These are phyloP conservation scores for Platycheirus rosarum DNA, from an alignment of 2,888 invertebrate genomes.

Conservation along the genomic window DNA sequence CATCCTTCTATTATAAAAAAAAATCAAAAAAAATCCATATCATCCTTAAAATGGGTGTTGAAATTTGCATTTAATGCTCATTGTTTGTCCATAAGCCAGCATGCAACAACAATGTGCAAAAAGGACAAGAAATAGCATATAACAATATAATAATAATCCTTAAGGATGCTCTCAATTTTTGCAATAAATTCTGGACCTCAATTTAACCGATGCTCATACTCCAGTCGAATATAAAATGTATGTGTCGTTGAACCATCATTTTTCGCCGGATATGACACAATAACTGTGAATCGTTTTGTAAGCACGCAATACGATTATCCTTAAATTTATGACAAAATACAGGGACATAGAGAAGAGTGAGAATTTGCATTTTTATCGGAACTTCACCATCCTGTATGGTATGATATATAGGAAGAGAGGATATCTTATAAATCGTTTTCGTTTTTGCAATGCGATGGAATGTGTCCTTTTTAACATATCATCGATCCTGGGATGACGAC, in stretches of 20 bases:
- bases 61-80: conserved; percentile 73
- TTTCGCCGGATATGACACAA: conserved; percentile 69
- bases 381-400: conserved; percentile 15
- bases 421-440: conserved; percentile 39
- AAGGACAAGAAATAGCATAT: conserved; percentile 1
- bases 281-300: conserved; percentile 74
- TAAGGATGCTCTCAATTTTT: conserved; percentile 68
- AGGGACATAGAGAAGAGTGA: conserved; percentile 26
- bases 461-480: conserved; percentile 44
- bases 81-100: conserved; percentile 58
- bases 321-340: conserved; percentile 69
- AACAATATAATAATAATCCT: conserved; percentile 58
- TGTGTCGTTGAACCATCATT: conserved; percentile 37
- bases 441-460: conserved; percentile 38
- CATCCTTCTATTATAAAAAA: conserved; percentile 7
- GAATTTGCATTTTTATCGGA: conserved; percentile 72
- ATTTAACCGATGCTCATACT: conserved; percentile 12
- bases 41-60: conserved; percentile 64
- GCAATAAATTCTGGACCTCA: conserved; percentile 55
- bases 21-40: conserved; percentile 45
- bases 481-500: conserved; percentile 57
- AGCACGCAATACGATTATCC: conserved; percentile 74
- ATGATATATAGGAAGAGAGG: conserved; percentile 15
- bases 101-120: conserved; percentile 33
- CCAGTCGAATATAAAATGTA: conserved; percentile 10